These are phyloP conservation scores for Orthosia gracilis DNA, from an alignment of 2,888 invertebrate genomes.

Conservation along the genomic window DNA sequence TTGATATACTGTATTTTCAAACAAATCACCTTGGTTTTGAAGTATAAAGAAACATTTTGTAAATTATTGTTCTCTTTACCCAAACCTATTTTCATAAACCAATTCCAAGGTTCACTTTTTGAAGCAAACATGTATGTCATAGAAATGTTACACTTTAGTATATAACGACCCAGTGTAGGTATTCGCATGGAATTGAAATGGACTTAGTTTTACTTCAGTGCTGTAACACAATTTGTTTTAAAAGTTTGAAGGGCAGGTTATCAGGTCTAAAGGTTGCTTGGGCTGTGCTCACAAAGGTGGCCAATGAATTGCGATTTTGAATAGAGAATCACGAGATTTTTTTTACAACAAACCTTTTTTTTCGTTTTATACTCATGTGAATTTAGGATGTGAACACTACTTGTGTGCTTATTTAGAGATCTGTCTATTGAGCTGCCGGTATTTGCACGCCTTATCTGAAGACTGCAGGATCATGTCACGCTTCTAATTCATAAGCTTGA, in stretches of 20 bases:
- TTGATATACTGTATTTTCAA: not conserved
- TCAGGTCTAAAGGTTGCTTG: conserved; percentile 26
- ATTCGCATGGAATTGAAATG: conserved; percentile 48
- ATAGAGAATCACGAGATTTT: not conserved
- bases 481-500: too few species aligned
- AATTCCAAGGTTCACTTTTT: conserved; percentile 17
- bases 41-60: not conserved
- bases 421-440: too few species aligned
- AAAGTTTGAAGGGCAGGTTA: conserved; percentile 22
- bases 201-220: conserved; percentile 54
- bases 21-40: not conserved
- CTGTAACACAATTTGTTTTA: conserved; percentile 43
- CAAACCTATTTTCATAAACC: conserved; percentile 13
- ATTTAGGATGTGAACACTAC: not conserved
- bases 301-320: conserved; percentile 31
- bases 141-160: conserved; percentile 37
- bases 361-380: not conserved
- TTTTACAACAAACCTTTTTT: not conserved
- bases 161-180: not conserved
- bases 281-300: conserved; percentile 34
- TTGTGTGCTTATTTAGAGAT: too few species aligned
- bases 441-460: too few species aligned
- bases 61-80: not conserved
- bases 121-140: conserved; percentile 28
- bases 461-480: too few species aligned